phyloP scores from a whole-genome alignment of 1,140 invertebrate species.

The Bombus confusus region DNA sequence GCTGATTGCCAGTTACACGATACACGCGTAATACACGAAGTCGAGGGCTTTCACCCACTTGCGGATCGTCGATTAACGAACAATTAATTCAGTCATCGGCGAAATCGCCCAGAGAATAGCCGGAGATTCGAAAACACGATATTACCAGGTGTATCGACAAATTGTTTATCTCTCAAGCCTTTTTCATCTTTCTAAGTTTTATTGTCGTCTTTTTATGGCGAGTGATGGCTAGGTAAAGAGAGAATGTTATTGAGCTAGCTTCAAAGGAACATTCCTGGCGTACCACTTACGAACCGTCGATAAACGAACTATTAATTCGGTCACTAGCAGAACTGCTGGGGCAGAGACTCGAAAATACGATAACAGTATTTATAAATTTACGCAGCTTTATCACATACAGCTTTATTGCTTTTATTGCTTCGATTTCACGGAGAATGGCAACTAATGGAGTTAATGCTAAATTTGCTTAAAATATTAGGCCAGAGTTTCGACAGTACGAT shows the following conservation, averaged over 20 bases:
- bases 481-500: background rate
- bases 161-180: background rate
- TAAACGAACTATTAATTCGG: background rate
- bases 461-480: too few relatives aligned
- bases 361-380: background rate
- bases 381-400: background rate
- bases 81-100: background rate
- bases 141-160: background rate
- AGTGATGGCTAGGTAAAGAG: background rate
- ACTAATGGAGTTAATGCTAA: too few relatives aligned
- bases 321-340: background rate
- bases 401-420: too few relatives aligned
- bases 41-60: background rate
- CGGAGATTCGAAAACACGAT: background rate
- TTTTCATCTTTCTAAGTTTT: background rate
- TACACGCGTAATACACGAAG: background rate
- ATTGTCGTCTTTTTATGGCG: background rate
- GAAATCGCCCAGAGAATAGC: background rate
- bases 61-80: background rate
- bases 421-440: too few relatives aligned
- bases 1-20: background rate
- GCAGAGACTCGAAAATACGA: background rate
- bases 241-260: background rate
- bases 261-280: background rate
- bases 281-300: background rate